A percentile compares a stretch with the other conserved stretches of the same genome.
Conservation (phyloP, 2,797 vertebrate genomes). For the Halcyon chelicuti region DNA sequence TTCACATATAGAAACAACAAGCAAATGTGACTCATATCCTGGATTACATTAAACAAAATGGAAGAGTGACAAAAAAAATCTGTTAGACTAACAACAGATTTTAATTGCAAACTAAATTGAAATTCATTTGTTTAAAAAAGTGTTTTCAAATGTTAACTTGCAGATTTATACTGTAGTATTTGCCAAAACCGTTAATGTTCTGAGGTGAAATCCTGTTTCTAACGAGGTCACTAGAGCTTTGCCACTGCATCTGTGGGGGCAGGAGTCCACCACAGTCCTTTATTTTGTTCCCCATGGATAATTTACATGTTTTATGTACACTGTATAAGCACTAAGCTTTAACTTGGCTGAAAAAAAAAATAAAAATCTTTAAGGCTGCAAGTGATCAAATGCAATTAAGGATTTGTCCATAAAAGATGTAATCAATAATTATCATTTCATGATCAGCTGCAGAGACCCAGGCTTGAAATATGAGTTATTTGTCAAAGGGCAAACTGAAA, state of each 20-base stretch:
- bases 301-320: neutral
- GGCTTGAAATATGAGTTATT: constrained; percentile 50
- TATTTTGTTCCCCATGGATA: neutral
- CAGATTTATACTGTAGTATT: constrained; percentile 30
- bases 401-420: neutral
- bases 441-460: constrained; percentile 55
- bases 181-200: constrained; percentile 61
- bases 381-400: constrained; percentile 14
- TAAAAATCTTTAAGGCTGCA: neutral
- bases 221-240: constrained; percentile 62
- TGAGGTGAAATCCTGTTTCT: constrained; percentile 39
- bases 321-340: neutral
- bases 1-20: constrained; percentile 74
- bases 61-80: constrained; percentile 65
- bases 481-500: constrained; percentile 49
- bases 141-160: constrained; percentile 65
- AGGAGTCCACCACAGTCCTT: neutral
- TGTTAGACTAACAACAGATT: constrained; percentile 69
- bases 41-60: constrained; percentile 71
- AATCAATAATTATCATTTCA: constrained; percentile 54
- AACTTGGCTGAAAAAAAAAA: neutral
- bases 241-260: neutral
- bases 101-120: constrained; percentile 75
- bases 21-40: constrained; percentile 67
- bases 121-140: constrained; percentile 72